Evolutionary conservation across 2,888 invertebrate species (phyloP).

Genomic region (Steromphala cineraria): DNA sequence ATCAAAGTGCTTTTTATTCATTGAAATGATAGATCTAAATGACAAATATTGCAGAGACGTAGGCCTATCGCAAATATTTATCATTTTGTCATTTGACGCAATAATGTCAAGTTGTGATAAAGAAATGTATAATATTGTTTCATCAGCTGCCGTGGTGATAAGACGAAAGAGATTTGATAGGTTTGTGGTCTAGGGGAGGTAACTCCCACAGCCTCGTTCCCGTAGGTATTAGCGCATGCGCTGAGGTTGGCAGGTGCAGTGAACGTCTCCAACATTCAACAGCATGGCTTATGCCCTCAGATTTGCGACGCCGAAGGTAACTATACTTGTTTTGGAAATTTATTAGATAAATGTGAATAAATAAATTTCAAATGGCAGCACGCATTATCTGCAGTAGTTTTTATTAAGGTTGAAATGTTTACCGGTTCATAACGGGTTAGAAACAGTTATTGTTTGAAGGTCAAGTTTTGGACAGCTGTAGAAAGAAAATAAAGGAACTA

Average conservation of each 20-base stretch:
- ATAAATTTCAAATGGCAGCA: too few species aligned
- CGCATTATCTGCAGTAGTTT: too few species aligned
- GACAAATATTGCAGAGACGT: too few species aligned
- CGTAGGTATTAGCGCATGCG: neutral
- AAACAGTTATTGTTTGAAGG: neutral
- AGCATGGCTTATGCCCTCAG: slow-evolving; percentile 9
- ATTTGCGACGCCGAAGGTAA: slow-evolving; percentile 12
- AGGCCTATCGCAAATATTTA: too few species aligned
- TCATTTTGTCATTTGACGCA: too few species aligned
- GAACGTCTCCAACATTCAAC: neutral
- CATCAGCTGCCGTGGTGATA: neutral
- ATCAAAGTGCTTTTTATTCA: too few species aligned
- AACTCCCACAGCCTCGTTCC: neutral
- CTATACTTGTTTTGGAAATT: neutral
- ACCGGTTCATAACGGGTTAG: too few species aligned
- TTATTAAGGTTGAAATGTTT: too few species aligned
- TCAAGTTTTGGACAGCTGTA: neutral
- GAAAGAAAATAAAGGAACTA: too few species aligned
- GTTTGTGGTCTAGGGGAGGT: neutral
- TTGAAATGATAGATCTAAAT: too few species aligned
- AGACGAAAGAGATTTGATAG: neutral
- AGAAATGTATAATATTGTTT: too few species aligned
- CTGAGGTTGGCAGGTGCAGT: neutral
- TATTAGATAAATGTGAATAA: neutral
- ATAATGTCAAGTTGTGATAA: too few species aligned